A percentile compares a stretch with the other conserved stretches of the same genome.
phyloP scores from a whole-genome alignment of 2,113 vertebrate species.

The Oncorhynchus mykiss region DNA sequence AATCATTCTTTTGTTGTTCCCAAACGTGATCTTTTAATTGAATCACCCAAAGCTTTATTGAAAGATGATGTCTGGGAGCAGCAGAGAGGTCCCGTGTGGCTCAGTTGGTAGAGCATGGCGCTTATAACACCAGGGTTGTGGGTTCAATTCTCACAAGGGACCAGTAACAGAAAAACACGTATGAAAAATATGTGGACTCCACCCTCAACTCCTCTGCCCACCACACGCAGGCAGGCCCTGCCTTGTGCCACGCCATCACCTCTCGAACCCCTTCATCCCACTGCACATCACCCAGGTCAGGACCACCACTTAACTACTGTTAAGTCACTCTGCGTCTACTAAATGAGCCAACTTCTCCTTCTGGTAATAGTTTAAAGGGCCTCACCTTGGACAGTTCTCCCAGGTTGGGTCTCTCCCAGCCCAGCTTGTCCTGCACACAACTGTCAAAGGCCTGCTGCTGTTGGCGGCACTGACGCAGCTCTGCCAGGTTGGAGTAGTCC shows the following conservation, averaged over 20 bases:
- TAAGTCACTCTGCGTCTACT: too few relatives aligned
- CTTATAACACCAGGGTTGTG: too few relatives aligned
- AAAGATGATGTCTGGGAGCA: too few relatives aligned
- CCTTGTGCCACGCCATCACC: constrained; percentile 27
- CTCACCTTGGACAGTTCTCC: constrained; percentile 95
- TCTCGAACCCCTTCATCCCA: neutral
- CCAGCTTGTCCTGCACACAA: constrained; percentile 93
- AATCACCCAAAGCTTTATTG: too few relatives aligned
- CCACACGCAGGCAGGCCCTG: neutral
- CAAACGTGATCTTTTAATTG: too few relatives aligned
- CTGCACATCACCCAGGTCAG: constrained; percentile 53
- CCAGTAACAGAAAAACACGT: too few relatives aligned
- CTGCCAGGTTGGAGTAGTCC: constrained; percentile 76
- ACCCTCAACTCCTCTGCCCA: constrained; percentile 2
- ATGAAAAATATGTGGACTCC: too few relatives aligned
- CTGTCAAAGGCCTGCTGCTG: constrained; percentile 88
- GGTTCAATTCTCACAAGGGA: too few relatives aligned
- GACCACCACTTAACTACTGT: constrained; percentile 18
- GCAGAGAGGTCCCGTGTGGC: too few relatives aligned
- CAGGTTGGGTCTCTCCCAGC: constrained; percentile 90
- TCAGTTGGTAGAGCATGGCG: too few relatives aligned
- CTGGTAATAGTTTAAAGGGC: neutral
- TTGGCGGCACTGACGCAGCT: constrained; percentile 84
- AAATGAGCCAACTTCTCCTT: too few relatives aligned
- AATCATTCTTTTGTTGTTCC: too few relatives aligned